phyloP scores from a whole-genome alignment of 2,888 invertebrate genomes.

The Latheticus oryzae region DNA sequence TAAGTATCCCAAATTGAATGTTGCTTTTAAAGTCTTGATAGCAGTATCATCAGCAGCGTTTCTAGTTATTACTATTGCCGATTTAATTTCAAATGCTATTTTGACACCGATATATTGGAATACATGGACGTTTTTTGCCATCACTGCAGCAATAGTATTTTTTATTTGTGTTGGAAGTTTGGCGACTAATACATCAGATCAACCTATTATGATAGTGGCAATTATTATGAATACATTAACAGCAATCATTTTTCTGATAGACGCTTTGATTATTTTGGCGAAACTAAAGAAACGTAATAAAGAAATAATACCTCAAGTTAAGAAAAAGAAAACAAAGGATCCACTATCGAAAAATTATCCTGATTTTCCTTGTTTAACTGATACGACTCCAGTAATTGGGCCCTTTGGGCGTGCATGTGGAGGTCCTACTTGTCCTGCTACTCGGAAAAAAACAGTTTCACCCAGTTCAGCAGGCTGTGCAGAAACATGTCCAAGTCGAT shows the following conservation, averaged over 20 bases:
- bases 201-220: slow-evolving; percentile 1
- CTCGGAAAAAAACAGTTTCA: too few relatives aligned
- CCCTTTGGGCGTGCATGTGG: too few relatives aligned
- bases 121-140: slow-evolving; percentile 47
- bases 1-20: background rate
- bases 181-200: background rate
- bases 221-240: slow-evolving; percentile 3
- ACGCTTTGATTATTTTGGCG: slow-evolving; percentile 4
- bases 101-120: slow-evolving; percentile 44
- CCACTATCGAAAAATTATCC: too few relatives aligned
- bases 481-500: too few relatives aligned
- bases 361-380: too few relatives aligned
- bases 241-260: slow-evolving; percentile 21
- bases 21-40: background rate
- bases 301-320: too few relatives aligned
- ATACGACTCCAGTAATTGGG: too few relatives aligned
- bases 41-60: background rate
- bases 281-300: too few relatives aligned
- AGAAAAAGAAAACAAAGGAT: too few relatives aligned
- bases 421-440: too few relatives aligned
- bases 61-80: slow-evolving; percentile 7
- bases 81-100: slow-evolving; percentile 22
- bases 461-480: too few relatives aligned
- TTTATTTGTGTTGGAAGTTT: slow-evolving; percentile 40
- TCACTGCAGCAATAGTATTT: slow-evolving; percentile 41